A percentile compares a stretch with the other conserved stretches of the same genome.
phyloP scores from a whole-genome alignment of 2,888 invertebrate genomes.

The Biston betularia region DNA sequence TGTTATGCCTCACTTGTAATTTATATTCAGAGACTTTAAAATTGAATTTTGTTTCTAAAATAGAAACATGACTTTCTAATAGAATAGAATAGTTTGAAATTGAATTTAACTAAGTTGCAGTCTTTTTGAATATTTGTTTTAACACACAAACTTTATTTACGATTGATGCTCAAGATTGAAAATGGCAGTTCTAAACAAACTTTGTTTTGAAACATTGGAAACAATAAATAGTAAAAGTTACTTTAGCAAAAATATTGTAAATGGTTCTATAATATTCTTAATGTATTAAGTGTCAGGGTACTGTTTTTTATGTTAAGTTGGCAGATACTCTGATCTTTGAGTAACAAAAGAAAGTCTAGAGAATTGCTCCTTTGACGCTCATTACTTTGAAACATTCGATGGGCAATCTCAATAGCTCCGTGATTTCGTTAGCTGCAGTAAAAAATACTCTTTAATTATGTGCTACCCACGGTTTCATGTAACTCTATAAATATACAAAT shows the following conservation, averaged over 20 bases:
- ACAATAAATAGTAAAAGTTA: not conserved
- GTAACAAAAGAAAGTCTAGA: too few species aligned
- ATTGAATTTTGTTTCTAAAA: not conserved
- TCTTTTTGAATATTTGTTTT: slow-evolving; percentile 18
- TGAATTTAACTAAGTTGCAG: slow-evolving; percentile 10
- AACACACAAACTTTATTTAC: slow-evolving; percentile 8
- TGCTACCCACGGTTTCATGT: too few species aligned
- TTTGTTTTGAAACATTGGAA: slow-evolving; percentile 1
- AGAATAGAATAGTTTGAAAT: slow-evolving; percentile 3
- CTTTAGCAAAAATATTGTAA: not conserved
- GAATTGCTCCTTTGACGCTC: too few species aligned
- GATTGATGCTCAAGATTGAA: slow-evolving; percentile 1
- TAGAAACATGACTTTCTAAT: not conserved
- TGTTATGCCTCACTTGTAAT: not conserved
- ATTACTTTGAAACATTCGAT: too few species aligned
- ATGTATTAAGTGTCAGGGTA: too few species aligned
- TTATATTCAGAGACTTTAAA: not conserved
- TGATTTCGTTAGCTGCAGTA: too few species aligned
- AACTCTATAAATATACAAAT: too few species aligned
- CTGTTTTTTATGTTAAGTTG: too few species aligned
- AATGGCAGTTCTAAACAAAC: slow-evolving; percentile 15
- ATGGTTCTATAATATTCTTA: not conserved
- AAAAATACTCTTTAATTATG: too few species aligned
- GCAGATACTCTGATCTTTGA: too few species aligned
- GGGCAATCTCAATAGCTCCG: too few species aligned